Percentiles rank a stretch among this genome's conserved stretches.
These are phyloP conservation scores for Pyrgilauda ruficollis DNA, from an alignment of 2,113 vertebrate species.

Conservation along the genomic window DNA sequence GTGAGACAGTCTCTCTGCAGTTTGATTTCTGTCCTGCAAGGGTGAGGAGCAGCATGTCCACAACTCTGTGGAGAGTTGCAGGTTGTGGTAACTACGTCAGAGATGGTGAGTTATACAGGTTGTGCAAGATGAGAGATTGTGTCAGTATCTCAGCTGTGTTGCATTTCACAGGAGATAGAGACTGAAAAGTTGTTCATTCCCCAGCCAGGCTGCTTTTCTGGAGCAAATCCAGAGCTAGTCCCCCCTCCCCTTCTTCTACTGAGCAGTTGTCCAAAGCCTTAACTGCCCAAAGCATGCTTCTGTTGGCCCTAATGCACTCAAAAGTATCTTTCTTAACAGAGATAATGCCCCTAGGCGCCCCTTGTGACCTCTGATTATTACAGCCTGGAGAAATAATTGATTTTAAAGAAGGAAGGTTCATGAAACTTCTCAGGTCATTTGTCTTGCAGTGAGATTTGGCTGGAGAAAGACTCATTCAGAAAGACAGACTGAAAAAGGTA, in stretches of 20 bases:
- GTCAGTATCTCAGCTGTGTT: neutral
- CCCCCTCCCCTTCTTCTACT: neutral
- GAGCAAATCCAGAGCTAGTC: neutral
- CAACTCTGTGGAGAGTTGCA: fast-evolving
- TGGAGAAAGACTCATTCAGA: neutral
- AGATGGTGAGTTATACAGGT: neutral
- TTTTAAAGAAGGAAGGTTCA: neutral
- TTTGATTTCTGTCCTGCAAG: neutral
- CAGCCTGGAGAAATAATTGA: neutral
- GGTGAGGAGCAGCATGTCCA: neutral
- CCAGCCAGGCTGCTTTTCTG: neutral
- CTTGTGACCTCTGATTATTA: neutral
- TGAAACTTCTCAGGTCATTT: neutral
- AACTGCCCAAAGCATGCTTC: neutral
- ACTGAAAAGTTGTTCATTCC: neutral
- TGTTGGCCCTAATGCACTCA: neutral
- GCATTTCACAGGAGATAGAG: neutral
- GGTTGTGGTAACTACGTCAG: neutral
- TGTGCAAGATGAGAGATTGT: neutral
- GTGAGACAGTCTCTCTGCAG: neutral
- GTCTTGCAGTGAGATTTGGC: neutral
- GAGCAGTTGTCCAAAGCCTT: neutral
- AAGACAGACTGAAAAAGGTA: neutral
- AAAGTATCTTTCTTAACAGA: neutral
- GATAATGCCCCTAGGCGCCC: neutral